These are phyloP conservation scores for Ectropis crepuscularia DNA, from an alignment of 2,888 invertebrate genomes.

Conservation along the genomic window DNA sequence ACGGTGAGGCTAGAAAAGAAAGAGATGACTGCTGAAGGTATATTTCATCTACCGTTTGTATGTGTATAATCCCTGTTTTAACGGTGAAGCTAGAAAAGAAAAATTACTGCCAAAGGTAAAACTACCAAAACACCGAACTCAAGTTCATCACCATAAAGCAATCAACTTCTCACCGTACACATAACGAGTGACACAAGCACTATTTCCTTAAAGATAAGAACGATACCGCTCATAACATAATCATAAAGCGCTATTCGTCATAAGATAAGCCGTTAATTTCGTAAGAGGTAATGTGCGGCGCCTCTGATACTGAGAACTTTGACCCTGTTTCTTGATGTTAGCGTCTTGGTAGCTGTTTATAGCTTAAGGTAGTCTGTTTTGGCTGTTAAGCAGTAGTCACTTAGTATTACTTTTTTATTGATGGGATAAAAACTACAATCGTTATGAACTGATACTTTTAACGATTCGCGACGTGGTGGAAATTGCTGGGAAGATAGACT, in stretches of 20 bases:
- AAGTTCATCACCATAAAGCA: constrained; percentile 31
- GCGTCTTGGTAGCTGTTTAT: constrained; percentile 21
- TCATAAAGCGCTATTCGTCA: constrained; percentile 44
- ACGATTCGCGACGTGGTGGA: too few relatives aligned
- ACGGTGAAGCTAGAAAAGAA: too few relatives aligned
- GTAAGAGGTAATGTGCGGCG: constrained; percentile 65
- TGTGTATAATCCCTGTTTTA: too few relatives aligned
- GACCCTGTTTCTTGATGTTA: constrained; percentile 42
- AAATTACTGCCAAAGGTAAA: too few relatives aligned
- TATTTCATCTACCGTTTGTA: too few relatives aligned
- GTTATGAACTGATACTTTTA: too few relatives aligned
- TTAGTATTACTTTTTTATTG: neutral
- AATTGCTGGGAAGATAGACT: too few relatives aligned
- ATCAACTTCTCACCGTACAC: constrained; percentile 28
- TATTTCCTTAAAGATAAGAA: constrained; percentile 69
- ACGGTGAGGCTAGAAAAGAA: too few relatives aligned
- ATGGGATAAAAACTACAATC: too few relatives aligned
- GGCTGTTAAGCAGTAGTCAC: constrained; percentile 1
- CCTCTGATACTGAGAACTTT: constrained; percentile 56
- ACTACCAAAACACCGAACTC: neutral
- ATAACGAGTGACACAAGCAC: constrained; percentile 59
- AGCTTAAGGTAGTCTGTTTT: constrained; percentile 16
- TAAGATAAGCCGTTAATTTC: constrained; percentile 75
- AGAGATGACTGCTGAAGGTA: too few relatives aligned
- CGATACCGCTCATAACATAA: constrained; percentile 64